Evolutionary conservation across 2,888 invertebrate genomes (phyloP), one percentile per base, ranked within the genome.

Genomic region (Sarcophaga variegata): DNA sequence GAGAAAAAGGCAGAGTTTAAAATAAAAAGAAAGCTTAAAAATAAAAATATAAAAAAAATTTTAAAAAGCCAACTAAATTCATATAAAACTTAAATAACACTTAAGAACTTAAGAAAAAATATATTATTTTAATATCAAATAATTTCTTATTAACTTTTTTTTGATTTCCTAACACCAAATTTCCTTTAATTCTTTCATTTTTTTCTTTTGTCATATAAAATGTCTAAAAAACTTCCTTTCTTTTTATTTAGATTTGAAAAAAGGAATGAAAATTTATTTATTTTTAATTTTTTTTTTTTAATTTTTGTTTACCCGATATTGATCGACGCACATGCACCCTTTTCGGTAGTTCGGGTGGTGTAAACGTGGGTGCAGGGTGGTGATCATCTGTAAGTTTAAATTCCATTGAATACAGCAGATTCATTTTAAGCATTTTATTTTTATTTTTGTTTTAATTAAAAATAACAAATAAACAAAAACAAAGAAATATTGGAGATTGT

Each of bases 281-380:
- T 12, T 14, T 14, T 14, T 11, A 49, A 72, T 1, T 12, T 63
- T 6, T 49, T 17, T 66, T 22, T 20, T 27, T 64, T 17, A 47
- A 54, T 54, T 54, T 54, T 54, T 54, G 54, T 54, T 92, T 92
- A 92, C 92, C 93, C 92, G 93, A 92, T 92, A 94, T 93, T 91
- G 94, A 95, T 97, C 98, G 98, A 97, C 98, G 96, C 95, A 97
- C 96, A 96, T 98, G 98, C 96, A 97, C 97, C 97, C 97, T 97
- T 97, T 98, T 98, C 96, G 98, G 98, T 96, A 98, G 97, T 97
- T 98, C 98, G 96, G 98, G 98, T 96, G 98, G 98, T 95, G 98
- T 98, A 96, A 98, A 98, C 95, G 98, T 98, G 95, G 98, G 98
- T 95, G 97, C 97, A 96, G 97, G 97, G 95, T 97, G 97, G 96